Conservation (phyloP, 2,113 vertebrate genomes). For the Propithecus coquereli region DNA sequence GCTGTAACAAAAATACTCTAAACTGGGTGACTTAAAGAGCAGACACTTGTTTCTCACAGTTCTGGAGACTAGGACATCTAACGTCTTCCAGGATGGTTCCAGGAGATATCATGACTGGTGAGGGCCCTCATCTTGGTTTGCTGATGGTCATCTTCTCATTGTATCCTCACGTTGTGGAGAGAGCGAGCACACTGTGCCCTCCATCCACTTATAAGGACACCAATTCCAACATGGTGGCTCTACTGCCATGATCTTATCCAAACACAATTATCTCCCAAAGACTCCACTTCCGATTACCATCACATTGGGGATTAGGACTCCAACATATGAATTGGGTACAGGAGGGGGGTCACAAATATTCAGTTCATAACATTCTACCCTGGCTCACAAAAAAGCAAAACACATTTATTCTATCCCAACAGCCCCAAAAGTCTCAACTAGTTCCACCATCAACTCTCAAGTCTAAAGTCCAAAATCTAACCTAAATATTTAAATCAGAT, state of each 20-base stretch:
- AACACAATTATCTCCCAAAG: background rate
- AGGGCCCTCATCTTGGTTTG: background rate
- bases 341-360: background rate
- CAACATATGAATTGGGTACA: background rate
- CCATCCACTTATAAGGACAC: background rate
- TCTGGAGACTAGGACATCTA: background rate
- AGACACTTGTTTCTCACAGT: background rate
- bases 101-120: background rate
- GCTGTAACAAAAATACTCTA: background rate
- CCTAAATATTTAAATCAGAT: background rate
- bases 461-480: background rate
- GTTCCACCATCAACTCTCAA: background rate
- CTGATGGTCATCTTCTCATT: background rate
- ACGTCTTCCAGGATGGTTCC: background rate
- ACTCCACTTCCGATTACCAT: background rate
- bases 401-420: background rate
- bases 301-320: background rate
- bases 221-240: background rate
- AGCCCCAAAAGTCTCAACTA: background rate
- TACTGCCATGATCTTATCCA: background rate
- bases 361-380: background rate
- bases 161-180: background rate
- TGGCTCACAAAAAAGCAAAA: background rate
- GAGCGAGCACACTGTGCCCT: background rate
- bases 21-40: background rate